A percentile compares a stretch with the other conserved stretches of the same genome.
phyloP scores from a whole-genome alignment of 2,797 vertebrate species.

The Triplophysa bombifrons region DNA sequence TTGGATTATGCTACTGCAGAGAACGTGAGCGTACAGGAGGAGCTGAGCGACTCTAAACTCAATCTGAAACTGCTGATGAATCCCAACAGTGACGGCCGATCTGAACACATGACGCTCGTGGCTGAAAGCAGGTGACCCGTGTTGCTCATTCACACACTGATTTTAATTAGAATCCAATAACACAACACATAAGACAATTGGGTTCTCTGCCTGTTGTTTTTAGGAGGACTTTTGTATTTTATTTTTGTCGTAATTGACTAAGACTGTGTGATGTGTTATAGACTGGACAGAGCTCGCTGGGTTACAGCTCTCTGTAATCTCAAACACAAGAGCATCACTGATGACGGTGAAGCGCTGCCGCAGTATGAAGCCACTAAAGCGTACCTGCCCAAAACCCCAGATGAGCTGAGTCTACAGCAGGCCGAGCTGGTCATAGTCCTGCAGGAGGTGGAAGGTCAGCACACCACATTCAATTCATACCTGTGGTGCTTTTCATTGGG shows the following conservation, averaged over 20 bases:
- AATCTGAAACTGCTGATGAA: slow-evolving; percentile 84
- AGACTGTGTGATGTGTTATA: slow-evolving; percentile 55
- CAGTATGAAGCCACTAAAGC: slow-evolving; percentile 89
- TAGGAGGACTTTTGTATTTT: too few species aligned
- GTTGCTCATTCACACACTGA: too few species aligned
- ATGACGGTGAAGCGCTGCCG: slow-evolving; percentile 86
- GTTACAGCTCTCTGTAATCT: slow-evolving; percentile 79
- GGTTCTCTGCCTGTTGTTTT: too few species aligned
- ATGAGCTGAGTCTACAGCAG: slow-evolving; percentile 90
- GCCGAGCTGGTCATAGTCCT: slow-evolving; percentile 88
- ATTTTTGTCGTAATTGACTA: too few species aligned
- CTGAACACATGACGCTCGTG: slow-evolving; percentile 79
- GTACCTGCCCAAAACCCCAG: slow-evolving; percentile 85
- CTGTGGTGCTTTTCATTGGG: too few species aligned
- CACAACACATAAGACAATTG: too few species aligned
- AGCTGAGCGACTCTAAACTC: slow-evolving; percentile 68
- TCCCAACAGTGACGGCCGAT: slow-evolving; percentile 85
- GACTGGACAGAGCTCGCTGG: slow-evolving; percentile 92
- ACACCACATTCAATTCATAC: neutral
- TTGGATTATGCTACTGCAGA: slow-evolving; percentile 88
- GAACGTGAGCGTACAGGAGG: slow-evolving; percentile 80
- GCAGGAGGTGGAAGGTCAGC: slow-evolving; percentile 84
- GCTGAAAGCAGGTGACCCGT: slow-evolving; percentile 82
- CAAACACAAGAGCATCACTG: slow-evolving; percentile 68
- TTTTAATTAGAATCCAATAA: too few species aligned